phyloP scores from a whole-genome alignment of 2,797 vertebrate genomes.

The Rhynchonycteris naso region DNA sequence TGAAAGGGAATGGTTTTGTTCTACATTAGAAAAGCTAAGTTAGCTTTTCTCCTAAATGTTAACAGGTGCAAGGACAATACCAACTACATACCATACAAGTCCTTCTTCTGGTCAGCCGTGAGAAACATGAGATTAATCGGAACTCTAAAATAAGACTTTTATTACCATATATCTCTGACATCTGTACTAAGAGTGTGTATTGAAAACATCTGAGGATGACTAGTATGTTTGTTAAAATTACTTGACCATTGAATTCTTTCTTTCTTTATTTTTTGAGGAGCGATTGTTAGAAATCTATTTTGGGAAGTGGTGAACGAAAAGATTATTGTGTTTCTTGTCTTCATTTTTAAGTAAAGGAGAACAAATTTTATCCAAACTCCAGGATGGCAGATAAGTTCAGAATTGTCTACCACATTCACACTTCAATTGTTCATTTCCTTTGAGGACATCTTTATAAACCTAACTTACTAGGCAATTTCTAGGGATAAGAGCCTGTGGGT shows the following conservation, averaged over 20 bases:
- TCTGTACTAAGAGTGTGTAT: background rate
- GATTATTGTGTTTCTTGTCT: background rate
- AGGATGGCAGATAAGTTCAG: background rate
- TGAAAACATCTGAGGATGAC: background rate
- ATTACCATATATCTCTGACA: background rate
- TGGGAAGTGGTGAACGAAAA: background rate
- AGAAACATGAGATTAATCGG: background rate
- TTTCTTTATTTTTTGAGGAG: background rate
- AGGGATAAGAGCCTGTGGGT: background rate
- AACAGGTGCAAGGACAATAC: background rate
- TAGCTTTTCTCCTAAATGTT: background rate
- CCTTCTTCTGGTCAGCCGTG: background rate
- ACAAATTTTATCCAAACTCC: background rate
- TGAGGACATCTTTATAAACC: background rate
- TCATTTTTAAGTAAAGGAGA: conserved; percentile 24
- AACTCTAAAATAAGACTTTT: background rate
- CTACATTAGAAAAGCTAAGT: background rate
- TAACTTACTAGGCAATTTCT: background rate
- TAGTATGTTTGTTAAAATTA: background rate
- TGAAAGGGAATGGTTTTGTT: conserved; percentile 15
- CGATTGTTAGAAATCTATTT: background rate
- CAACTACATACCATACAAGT: background rate
- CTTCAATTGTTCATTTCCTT: background rate
- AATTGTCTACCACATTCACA: background rate
- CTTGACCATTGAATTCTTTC: background rate